A percentile compares a stretch with the other conserved stretches of the same genome.
These are phyloP conservation scores for Ectropis crepuscularia DNA, from an alignment of 2,888 invertebrate genomes.

Conservation along the genomic window DNA sequence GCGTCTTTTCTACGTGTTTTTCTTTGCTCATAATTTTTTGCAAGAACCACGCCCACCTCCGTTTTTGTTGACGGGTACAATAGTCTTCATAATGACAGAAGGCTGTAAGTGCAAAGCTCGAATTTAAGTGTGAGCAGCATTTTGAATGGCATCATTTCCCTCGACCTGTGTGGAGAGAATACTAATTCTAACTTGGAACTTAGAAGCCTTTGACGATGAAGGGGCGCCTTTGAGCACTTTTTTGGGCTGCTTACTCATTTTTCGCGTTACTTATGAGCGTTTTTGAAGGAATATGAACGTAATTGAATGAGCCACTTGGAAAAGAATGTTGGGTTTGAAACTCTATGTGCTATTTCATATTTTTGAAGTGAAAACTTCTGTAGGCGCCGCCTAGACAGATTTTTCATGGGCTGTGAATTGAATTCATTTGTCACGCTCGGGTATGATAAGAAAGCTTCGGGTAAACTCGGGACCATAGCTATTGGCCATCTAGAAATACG, in stretches of 20 bases:
- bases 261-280: not conserved
- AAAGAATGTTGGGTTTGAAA: too few species aligned
- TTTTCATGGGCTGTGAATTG: too few species aligned
- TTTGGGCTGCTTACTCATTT: constrained; percentile 1
- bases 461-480: too few species aligned
- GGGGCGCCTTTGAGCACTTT: constrained; percentile 14
- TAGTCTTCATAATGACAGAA: constrained; percentile 34
- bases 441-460: too few species aligned
- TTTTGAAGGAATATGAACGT: not conserved
- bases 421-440: too few species aligned
- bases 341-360: too few species aligned
- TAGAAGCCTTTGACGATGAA: constrained; percentile 22
- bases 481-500: too few species aligned
- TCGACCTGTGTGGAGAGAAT: constrained; percentile 35
- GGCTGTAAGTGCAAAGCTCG: constrained; percentile 42
- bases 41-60: not conserved
- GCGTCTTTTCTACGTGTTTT: not conserved
- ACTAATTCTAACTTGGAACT: constrained; percentile 37
- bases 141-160: constrained; percentile 45
- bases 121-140: constrained; percentile 47
- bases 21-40: constrained; percentile 3
- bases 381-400: too few species aligned
- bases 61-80: constrained; percentile 29
- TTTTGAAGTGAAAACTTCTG: too few species aligned
- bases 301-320: too few species aligned